Evolutionary conservation across 2,113 vertebrate genomes (phyloP).

Genomic region (Erythrocercus mccallii): DNA sequence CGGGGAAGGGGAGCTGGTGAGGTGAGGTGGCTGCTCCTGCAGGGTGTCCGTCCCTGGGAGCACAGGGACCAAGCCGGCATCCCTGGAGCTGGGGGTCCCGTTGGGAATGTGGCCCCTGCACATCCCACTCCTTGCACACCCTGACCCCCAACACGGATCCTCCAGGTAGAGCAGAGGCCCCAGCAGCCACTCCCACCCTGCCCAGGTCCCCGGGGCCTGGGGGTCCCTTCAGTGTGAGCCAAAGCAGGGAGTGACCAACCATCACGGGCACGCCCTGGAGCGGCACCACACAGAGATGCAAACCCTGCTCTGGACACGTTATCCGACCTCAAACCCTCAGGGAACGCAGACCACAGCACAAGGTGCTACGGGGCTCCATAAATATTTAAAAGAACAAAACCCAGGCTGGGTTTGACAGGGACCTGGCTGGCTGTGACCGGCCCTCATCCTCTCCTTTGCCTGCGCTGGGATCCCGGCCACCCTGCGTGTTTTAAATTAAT

Average conservation of each 20-base stretch:
- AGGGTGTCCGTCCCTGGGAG: background rate
- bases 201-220: background rate
- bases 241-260: background rate
- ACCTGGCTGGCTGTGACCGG: background rate
- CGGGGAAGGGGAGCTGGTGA: rapidly evolving
- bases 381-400: background rate
- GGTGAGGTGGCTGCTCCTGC: background rate
- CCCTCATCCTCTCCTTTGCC: background rate
- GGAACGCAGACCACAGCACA: background rate
- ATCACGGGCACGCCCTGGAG: background rate
- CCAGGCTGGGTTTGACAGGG: background rate
- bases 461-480: conserved; percentile 2
- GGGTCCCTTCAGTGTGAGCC: background rate
- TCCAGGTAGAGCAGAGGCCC: background rate
- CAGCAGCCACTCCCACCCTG: background rate
- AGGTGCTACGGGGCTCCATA: background rate
- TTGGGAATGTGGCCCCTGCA: rapidly evolving
- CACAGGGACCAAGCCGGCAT: rapidly evolving
- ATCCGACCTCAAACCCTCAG: conserved; percentile 40
- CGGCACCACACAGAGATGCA: background rate
- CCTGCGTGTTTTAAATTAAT: background rate
- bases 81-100: background rate
- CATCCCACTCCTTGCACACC: background rate
- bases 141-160: background rate
- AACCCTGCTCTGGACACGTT: conserved; percentile 24